These are phyloP conservation scores for Phrynocephalus vlangalii DNA, from an alignment of 2,797 vertebrate genomes.

Conservation along the genomic window DNA sequence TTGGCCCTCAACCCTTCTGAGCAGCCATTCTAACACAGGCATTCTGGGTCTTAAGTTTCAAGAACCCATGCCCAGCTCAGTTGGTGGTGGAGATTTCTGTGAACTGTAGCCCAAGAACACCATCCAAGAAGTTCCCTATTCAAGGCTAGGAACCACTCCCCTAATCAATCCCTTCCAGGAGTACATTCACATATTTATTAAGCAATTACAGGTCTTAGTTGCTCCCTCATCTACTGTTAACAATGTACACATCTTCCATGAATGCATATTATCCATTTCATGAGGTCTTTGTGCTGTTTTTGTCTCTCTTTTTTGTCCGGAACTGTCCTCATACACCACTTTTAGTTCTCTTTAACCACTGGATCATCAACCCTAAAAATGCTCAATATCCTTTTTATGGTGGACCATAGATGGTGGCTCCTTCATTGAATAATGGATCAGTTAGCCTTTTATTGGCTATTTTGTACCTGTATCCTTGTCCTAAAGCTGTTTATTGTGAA, in stretches of 20 bases:
- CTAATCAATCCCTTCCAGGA: background rate
- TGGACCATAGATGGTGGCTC: slow-evolving; percentile 51
- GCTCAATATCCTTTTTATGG: slow-evolving; percentile 62
- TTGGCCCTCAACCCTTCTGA: too few species aligned
- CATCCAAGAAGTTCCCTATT: too few species aligned
- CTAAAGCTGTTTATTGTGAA: background rate
- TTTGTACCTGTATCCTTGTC: slow-evolving; percentile 45
- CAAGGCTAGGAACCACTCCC: background rate
- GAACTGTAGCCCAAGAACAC: too few species aligned
- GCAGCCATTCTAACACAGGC: too few species aligned
- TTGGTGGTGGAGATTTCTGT: too few species aligned
- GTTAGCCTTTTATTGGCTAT: slow-evolving; percentile 63
- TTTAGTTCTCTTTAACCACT: slow-evolving; percentile 52
- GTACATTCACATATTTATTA: slow-evolving; percentile 53
- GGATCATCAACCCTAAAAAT: slow-evolving; percentile 55
- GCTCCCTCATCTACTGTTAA: slow-evolving; percentile 45
- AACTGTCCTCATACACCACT: slow-evolving; percentile 57
- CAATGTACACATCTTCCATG: slow-evolving; percentile 44
- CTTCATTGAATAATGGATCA: slow-evolving; percentile 64
- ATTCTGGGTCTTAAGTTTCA: too few species aligned
- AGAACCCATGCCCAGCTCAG: too few species aligned
- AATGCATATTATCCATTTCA: slow-evolving; percentile 55
- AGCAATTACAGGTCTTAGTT: slow-evolving; percentile 55
- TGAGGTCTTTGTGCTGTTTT: slow-evolving; percentile 51
- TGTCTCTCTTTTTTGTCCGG: slow-evolving; percentile 47